phyloP scores from a whole-genome alignment of 2,888 invertebrate species.

The Apodemia mormo region DNA sequence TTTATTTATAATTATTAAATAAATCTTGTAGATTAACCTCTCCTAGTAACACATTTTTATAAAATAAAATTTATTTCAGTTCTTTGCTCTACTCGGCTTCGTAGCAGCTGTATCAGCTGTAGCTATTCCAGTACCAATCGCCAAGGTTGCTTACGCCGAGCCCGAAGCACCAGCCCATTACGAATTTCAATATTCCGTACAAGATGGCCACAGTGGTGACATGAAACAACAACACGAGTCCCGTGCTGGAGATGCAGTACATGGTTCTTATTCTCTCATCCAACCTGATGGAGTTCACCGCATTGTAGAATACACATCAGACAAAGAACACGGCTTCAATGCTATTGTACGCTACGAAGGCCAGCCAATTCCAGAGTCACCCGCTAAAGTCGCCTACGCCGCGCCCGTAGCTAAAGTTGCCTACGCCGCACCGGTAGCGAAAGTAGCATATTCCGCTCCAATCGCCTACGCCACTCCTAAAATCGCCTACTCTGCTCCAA shows the following conservation, averaged over 20 bases:
- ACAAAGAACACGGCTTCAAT: conserved; percentile 70
- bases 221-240: conserved; percentile 72
- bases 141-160: conserved; percentile 58
- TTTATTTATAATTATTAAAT: no score
- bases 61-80: conserved; percentile 43
- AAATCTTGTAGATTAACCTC: no score
- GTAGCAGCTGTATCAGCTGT: conserved; percentile 46
- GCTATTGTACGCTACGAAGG: conserved; percentile 72
- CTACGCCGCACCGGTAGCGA: conserved; percentile 47
- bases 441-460: conserved; percentile 38
- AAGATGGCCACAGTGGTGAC: conserved; percentile 70
- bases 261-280: conserved; percentile 73
- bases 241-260: conserved; percentile 67
- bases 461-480: conserved; percentile 45
- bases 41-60: no score
- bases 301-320: conserved; percentile 72
- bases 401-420: conserved; percentile 46
- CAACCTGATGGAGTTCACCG: conserved; percentile 72
- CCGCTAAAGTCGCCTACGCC: conserved; percentile 45
- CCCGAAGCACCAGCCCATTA: conserved; percentile 65
- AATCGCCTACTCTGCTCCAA: conserved; percentile 45
- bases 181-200: conserved; percentile 70
- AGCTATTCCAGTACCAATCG: conserved; percentile 43
- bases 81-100: conserved; percentile 56
- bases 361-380: conserved; percentile 46